phyloP scores from a whole-genome alignment of 2,113 vertebrate species.

The Tachycineta bicolor region DNA sequence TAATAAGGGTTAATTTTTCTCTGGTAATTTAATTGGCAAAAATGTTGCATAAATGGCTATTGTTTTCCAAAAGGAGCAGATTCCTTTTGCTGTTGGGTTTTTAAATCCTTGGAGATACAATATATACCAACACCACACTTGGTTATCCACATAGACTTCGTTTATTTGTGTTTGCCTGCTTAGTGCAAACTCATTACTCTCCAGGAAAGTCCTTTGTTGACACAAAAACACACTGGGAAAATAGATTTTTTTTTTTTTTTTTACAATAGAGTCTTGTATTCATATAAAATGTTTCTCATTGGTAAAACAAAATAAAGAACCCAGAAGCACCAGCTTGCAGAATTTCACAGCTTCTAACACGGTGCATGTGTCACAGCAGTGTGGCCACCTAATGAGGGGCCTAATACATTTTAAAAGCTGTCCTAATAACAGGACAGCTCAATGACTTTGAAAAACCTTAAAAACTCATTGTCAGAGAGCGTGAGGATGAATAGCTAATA shows the following conservation, averaged over 20 bases:
- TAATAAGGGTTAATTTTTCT: background rate
- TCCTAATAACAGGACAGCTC: background rate
- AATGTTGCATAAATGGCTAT: background rate
- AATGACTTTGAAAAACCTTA: background rate
- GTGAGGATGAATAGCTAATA: background rate
- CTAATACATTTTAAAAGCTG: background rate
- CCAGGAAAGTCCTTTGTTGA: conserved; percentile 46
- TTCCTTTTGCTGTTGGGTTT: background rate
- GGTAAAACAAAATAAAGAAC: conserved; percentile 34
- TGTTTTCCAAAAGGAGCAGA: background rate
- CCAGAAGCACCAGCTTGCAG: background rate
- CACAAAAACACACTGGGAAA: conserved; percentile 39
- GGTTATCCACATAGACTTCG: background rate
- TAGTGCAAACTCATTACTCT: conserved; percentile 27
- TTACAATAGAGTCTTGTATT: background rate
- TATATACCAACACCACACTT: background rate
- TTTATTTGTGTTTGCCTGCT: conserved; percentile 59
- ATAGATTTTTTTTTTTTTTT: background rate
- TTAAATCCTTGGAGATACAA: conserved; percentile 1
- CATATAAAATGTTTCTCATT: conserved; percentile 5
- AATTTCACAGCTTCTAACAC: background rate
- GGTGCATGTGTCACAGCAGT: background rate
- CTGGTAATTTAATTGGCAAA: background rate
- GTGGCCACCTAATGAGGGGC: background rate
- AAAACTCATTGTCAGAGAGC: background rate